A percentile compares a stretch with the other conserved stretches of the same genome.
phyloP scores from a whole-genome alignment of 2,888 invertebrate genomes.

The Coenonympha glycerion region DNA sequence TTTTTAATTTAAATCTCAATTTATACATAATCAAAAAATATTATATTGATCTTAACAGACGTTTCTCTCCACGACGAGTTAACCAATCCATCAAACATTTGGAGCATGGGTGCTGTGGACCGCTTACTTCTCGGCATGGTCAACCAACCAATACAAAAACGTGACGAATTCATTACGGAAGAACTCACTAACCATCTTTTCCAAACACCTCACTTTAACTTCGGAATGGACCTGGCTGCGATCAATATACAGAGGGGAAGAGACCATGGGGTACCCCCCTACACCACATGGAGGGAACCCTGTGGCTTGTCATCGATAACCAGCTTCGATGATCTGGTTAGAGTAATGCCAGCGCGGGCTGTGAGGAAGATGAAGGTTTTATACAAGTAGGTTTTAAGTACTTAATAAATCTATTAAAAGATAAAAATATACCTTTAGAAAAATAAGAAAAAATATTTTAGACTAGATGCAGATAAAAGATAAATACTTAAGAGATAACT shows the following conservation, averaged over 20 bases:
- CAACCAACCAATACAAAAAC: slow-evolving; percentile 84
- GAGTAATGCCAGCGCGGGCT: slow-evolving; percentile 79
- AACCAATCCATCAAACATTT: slow-evolving; percentile 81
- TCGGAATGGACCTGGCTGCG: slow-evolving; percentile 90
- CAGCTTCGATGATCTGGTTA: slow-evolving; percentile 82
- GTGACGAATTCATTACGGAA: slow-evolving; percentile 87
- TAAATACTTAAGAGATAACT: too few relatives aligned
- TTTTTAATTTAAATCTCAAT: neutral
- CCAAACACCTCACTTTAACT: slow-evolving; percentile 80
- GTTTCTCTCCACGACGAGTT: slow-evolving; percentile 87
- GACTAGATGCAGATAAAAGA: too few relatives aligned
- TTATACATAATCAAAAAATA: neutral
- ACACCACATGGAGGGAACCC: slow-evolving; percentile 86
- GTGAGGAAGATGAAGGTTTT: slow-evolving; percentile 77
- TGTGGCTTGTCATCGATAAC: slow-evolving; percentile 82
- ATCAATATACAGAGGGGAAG: slow-evolving; percentile 90
- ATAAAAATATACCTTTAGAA: too few relatives aligned
- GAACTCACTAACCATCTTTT: slow-evolving; percentile 90
- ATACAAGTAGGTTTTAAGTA: slow-evolving; percentile 68
- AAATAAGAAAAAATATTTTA: too few relatives aligned
- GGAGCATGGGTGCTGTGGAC: slow-evolving; percentile 87
- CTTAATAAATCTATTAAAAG: too few relatives aligned
- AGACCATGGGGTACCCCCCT: slow-evolving; percentile 89
- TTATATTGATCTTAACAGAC: slow-evolving; percentile 64
- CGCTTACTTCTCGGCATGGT: slow-evolving; percentile 84